phyloP scores from a whole-genome alignment of 2,888 invertebrate species.

The Melitaea athalia region DNA sequence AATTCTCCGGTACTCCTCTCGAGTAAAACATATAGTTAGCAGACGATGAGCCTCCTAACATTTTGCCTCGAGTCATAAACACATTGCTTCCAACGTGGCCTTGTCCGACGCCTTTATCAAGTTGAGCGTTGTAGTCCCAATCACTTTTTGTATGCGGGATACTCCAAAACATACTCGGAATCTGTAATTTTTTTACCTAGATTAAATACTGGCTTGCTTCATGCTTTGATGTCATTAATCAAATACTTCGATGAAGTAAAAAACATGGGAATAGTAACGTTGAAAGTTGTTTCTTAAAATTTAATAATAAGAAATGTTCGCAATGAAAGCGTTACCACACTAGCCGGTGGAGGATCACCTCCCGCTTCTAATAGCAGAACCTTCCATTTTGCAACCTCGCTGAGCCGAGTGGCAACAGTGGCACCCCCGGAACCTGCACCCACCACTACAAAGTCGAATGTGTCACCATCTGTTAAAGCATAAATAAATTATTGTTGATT shows the following conservation, averaged over 20 bases:
- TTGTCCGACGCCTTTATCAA: conserved; percentile 46
- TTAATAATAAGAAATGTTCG: too few species aligned
- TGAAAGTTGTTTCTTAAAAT: too few species aligned
- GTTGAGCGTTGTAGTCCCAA: conserved; percentile 47
- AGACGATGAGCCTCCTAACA: conserved; percentile 52
- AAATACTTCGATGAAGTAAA: too few species aligned
- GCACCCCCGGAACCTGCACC: conserved; percentile 54
- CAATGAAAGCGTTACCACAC: background rate
- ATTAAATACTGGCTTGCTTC: background rate
- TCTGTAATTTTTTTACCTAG: conserved; percentile 41
- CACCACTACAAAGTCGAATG: conserved; percentile 52
- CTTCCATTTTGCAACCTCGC: conserved; percentile 48
- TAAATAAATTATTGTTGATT: too few species aligned
- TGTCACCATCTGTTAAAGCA: conserved; percentile 46
- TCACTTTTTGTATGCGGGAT: conserved; percentile 48
- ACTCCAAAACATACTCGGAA: conserved; percentile 47
- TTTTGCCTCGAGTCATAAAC: conserved; percentile 49
- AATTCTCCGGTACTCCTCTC: conserved; percentile 50
- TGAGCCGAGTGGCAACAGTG: conserved; percentile 50
- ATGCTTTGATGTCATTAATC: too few species aligned
- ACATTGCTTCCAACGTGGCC: conserved; percentile 43
- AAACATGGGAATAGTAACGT: too few species aligned
- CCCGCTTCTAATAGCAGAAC: conserved; percentile 30
- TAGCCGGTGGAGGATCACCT: background rate
- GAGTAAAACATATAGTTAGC: conserved; percentile 50